Evolutionary conservation across 2,888 invertebrate species (phyloP).

Genomic region (Diaphora mendica): DNA sequence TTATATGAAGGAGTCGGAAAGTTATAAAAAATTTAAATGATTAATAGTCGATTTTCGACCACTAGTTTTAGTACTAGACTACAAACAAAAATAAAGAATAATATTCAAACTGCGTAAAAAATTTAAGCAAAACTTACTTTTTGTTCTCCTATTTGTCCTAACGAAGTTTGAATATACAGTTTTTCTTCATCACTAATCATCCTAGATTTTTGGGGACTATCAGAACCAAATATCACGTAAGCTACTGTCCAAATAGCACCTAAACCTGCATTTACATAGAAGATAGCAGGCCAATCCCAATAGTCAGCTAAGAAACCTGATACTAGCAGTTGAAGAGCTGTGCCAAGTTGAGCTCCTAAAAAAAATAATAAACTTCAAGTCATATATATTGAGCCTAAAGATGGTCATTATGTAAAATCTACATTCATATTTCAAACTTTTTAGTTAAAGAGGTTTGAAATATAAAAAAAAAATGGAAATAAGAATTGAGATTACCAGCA

Average conservation of each 20-base stretch:
- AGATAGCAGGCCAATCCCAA: slow-evolving; percentile 90
- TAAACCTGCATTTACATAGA: slow-evolving; percentile 88
- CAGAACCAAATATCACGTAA: slow-evolving; percentile 87
- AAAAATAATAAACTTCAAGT: neutral
- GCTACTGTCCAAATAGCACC: slow-evolving; percentile 86
- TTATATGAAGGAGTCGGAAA: too few species aligned
- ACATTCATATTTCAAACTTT: neutral
- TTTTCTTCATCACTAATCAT: slow-evolving; percentile 85
- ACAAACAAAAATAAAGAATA: too few species aligned
- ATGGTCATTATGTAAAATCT: neutral
- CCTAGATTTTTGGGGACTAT: slow-evolving; percentile 85
- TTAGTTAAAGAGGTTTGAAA: neutral
- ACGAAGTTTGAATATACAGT: slow-evolving; percentile 15
- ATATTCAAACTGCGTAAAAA: too few species aligned
- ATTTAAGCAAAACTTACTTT: slow-evolving; percentile 8
- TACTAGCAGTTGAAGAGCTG: slow-evolving; percentile 88
- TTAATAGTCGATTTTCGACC: too few species aligned
- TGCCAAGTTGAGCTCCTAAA: slow-evolving; percentile 91
- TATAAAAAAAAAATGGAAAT: neutral
- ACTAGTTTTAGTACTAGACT: too few species aligned
- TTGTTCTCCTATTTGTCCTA: slow-evolving; percentile 17
- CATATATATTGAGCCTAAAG: neutral
- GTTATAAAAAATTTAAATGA: too few species aligned
- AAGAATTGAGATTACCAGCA: slow-evolving; percentile 41
- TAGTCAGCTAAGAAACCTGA: slow-evolving; percentile 89